A percentile compares a stretch with the other conserved stretches of the same genome.
phyloP scores from a whole-genome alignment of 30 jellyfish, hydroid and myxozoan genomes.

The Clytia hemisphaerica region DNA sequence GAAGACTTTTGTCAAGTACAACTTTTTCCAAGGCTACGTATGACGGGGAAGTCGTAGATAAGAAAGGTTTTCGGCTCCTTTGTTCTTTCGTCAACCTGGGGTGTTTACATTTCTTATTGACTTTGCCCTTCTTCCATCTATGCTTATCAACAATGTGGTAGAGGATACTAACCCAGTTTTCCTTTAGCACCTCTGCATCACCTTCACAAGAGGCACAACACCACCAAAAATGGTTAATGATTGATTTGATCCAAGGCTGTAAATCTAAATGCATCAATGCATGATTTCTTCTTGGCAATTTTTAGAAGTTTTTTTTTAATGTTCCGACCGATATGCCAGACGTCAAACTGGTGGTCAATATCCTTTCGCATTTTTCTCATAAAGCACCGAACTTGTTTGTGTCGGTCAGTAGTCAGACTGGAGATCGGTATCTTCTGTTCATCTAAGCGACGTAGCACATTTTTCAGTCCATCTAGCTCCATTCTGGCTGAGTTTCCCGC shows the following conservation, averaged over 20 bases:
- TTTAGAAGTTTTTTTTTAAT: constrained; percentile 23
- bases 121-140: constrained; percentile 27
- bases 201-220: constrained; percentile 24
- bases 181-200: constrained; percentile 5
- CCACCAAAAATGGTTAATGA: constrained; percentile 36
- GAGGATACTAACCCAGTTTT: constrained; percentile 20
- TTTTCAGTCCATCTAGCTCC: constrained; percentile 31
- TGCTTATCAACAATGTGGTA: constrained; percentile 24
- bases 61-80: background rate
- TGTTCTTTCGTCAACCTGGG: background rate
- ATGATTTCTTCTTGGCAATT: constrained; percentile 14
- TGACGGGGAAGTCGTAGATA: constrained; percentile 12
- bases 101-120: constrained; percentile 9
- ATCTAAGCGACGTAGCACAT: background rate
- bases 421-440: background rate
- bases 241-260: constrained; percentile 12
- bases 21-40: too few species aligned
- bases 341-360: constrained; percentile 39
- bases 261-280: background rate
- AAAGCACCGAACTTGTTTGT: constrained; percentile 18
- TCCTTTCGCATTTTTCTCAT: constrained; percentile 3
- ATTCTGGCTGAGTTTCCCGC: constrained; percentile 9
- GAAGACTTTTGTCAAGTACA: too few species aligned
- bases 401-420: constrained; percentile 39
- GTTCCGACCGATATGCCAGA: constrained; percentile 24